phyloP scores from a whole-genome alignment of 1,140 invertebrate species.

The Magallana gigas region DNA sequence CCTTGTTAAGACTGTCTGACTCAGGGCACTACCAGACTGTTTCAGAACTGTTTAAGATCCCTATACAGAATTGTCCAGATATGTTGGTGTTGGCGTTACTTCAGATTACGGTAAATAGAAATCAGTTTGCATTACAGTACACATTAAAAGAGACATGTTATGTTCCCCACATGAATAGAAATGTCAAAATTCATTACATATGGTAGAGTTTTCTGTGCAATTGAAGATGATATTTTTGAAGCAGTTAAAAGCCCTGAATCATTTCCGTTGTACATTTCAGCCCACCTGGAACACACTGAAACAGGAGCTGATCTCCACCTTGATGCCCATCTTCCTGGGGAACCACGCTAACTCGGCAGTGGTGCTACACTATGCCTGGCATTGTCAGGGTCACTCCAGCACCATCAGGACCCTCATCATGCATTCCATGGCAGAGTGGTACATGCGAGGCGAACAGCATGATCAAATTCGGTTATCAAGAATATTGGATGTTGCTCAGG shows the following conservation, averaged over 20 bases:
- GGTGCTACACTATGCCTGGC: conserved; percentile 97
- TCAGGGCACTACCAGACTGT: conserved; percentile 87
- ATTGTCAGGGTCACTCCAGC: conserved; percentile 80
- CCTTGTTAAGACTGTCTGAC: conserved; percentile 92
- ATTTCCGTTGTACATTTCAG: conserved; percentile 60
- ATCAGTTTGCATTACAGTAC: too few relatives aligned
- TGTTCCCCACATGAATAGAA: background rate
- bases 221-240: too few relatives aligned
- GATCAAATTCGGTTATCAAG: conserved; percentile 94
- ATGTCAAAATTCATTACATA: too few relatives aligned
- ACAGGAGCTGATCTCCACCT: conserved; percentile 90
- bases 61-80: conserved; percentile 95
- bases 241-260: too few relatives aligned
- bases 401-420: conserved; percentile 89
- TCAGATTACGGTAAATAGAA: conserved; percentile 84
- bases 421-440: conserved; percentile 99
- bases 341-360: conserved; percentile 95
- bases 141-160: background rate
- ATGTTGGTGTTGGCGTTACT: conserved; percentile 92
- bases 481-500: conserved; percentile 98
- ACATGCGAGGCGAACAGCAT: conserved; percentile 85
- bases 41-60: conserved; percentile 95
- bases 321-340: conserved; percentile 94
- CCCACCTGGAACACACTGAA: conserved; percentile 78
- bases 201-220: too few relatives aligned